These are phyloP conservation scores for Hypena proboscidalis DNA, from an alignment of 2,888 invertebrate species.

Conservation along the genomic window DNA sequence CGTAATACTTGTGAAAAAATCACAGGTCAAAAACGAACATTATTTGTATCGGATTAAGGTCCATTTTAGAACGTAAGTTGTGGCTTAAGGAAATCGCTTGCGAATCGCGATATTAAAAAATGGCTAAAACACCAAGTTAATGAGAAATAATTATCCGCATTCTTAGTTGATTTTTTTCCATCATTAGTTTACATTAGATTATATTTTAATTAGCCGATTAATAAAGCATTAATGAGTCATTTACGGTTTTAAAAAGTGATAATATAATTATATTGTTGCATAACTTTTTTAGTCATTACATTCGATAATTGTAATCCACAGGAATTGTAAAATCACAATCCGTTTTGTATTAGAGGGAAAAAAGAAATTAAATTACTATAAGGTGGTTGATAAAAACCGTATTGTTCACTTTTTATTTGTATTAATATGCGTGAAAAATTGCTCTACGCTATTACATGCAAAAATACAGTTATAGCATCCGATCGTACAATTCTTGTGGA, in stretches of 20 bases:
- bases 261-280: not conserved
- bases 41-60: conserved; percentile 27
- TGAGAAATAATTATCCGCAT: conserved; percentile 21
- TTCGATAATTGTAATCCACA: not conserved
- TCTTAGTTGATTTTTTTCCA: conserved; percentile 17
- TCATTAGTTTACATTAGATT: conserved; percentile 20
- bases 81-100: conserved; percentile 20
- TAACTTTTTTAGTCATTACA: not conserved
- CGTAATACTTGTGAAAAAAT: too few species aligned
- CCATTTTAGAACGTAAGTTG: conserved; percentile 31
- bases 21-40: conserved; percentile 6
- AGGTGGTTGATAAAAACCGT: too few species aligned
- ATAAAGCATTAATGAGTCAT: conserved; percentile 22
- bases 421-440: too few species aligned
- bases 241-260: too few species aligned
- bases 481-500: conserved; percentile 6
- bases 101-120: conserved; percentile 13
- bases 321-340: too few species aligned
- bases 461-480: too few species aligned
- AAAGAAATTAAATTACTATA: too few species aligned
- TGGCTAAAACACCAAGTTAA: conserved; percentile 17
- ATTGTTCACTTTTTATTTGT: too few species aligned
- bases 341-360: too few species aligned
- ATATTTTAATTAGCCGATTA: conserved; percentile 23
- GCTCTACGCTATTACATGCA: too few species aligned